phyloP scores from a whole-genome alignment of 2,888 invertebrate species.

The Cacoxenus indagator region DNA sequence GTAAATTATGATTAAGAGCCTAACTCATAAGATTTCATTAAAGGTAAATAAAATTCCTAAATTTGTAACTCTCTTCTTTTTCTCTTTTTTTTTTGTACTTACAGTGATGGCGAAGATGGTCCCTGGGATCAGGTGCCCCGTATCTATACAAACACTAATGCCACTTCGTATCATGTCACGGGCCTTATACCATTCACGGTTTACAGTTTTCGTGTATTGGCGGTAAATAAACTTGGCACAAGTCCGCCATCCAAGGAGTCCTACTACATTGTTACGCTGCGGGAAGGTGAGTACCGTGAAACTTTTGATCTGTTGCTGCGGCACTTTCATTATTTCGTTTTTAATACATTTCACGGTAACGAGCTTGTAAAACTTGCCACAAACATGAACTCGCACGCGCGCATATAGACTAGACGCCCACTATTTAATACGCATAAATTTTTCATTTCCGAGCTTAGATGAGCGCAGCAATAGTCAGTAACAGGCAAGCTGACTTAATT shows the following conservation, averaged over 20 bases:
- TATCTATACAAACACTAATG: constrained; percentile 76
- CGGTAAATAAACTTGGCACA: constrained; percentile 80
- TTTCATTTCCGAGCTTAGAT: constrained; percentile 41
- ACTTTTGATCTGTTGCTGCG: neutral
- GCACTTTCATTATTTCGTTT: no score
- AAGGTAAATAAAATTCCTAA: no score
- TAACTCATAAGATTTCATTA: no score
- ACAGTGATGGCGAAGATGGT: constrained; percentile 79
- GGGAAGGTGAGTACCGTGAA: constrained; percentile 80
- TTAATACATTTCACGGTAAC: neutral
- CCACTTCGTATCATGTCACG: constrained; percentile 77
- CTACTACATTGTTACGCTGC: constrained; percentile 80
- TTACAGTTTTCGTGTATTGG: constrained; percentile 81
- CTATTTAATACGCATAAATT: constrained; percentile 57
- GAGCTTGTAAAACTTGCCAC: neutral
- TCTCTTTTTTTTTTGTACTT: constrained; percentile 7
- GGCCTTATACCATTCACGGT: constrained; percentile 81
- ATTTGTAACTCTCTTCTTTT: no score
- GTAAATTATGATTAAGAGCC: no score
- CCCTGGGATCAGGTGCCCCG: constrained; percentile 77
- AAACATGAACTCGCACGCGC: neutral
- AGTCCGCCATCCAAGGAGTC: constrained; percentile 79
- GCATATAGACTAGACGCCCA: no score
- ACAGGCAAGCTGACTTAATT: constrained; percentile 34
- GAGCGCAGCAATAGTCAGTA: neutral